Conservation (phyloP, 2,888 invertebrate genomes). For the Hypomecis atomaria region DNA sequence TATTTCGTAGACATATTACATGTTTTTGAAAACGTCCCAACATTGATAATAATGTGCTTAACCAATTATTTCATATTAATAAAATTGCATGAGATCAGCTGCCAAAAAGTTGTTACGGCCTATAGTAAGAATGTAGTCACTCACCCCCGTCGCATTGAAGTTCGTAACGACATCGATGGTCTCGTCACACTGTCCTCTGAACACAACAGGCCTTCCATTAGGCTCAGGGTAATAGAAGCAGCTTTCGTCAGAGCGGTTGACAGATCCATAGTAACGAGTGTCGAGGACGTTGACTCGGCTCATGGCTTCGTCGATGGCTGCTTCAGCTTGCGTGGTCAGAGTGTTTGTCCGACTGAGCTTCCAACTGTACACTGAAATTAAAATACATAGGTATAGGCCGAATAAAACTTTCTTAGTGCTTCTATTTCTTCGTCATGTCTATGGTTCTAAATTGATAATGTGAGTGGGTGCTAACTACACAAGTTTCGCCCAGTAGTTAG, state of each 20-base stretch:
- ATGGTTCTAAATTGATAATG: too few relatives aligned
- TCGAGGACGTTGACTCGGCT: constrained; percentile 55
- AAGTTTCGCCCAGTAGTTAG: too few relatives aligned
- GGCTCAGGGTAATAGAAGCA: constrained; percentile 66
- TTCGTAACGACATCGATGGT: constrained; percentile 55
- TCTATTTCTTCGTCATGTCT: too few relatives aligned
- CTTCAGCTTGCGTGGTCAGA: constrained; percentile 46
- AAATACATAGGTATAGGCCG: neutral
- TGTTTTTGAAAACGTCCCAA: too few relatives aligned
- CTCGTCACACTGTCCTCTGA: constrained; percentile 63
- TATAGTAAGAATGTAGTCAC: constrained; percentile 22
- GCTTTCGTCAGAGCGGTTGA: constrained; percentile 52
- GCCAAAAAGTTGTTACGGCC: too few relatives aligned
- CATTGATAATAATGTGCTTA: too few relatives aligned
- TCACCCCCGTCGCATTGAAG: constrained; percentile 58
- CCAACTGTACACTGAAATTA: constrained; percentile 70
- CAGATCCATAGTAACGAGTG: constrained; percentile 54
- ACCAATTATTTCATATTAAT: too few relatives aligned
- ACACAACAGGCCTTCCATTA: constrained; percentile 49
- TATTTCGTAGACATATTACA: too few relatives aligned
- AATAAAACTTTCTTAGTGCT: too few relatives aligned
- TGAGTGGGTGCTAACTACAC: too few relatives aligned
- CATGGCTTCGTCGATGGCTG: constrained; percentile 52
- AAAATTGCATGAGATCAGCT: too few relatives aligned
- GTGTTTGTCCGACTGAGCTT: constrained; percentile 61